Evolutionary conservation across 1,140 invertebrate species (phyloP).

Genomic region (Medauroidea extradentata): DNA sequence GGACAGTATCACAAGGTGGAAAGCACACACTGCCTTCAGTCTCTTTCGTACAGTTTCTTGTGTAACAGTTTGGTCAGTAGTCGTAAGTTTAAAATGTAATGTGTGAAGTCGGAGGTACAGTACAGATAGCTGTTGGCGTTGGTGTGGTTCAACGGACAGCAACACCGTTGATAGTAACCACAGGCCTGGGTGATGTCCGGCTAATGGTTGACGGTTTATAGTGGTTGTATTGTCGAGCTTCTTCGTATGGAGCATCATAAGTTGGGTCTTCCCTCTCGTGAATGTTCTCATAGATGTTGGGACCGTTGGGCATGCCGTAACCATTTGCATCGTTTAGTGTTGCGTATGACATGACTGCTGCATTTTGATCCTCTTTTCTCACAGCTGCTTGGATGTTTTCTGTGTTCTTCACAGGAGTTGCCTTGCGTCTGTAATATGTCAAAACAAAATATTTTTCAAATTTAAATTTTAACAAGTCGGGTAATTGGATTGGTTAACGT

Average conservation of each 20-base stretch:
- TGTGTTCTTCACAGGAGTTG: constrained; percentile 79
- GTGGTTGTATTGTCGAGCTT: constrained; percentile 50
- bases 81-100: too few species aligned
- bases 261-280: constrained; percentile 57
- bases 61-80: too few species aligned
- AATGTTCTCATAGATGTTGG: constrained; percentile 68
- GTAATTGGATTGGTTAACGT: too few species aligned
- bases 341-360: constrained; percentile 81
- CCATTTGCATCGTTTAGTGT: constrained; percentile 65
- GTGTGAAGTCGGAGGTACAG: too few species aligned
- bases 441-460: too few species aligned
- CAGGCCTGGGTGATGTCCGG: constrained; percentile 46
- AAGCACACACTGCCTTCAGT: too few species aligned
- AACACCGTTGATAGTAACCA: constrained; percentile 68
- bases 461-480: too few species aligned
- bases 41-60: too few species aligned
- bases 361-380: constrained; percentile 76
- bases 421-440: constrained; percentile 59
- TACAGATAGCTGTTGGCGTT: background rate
- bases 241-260: constrained; percentile 54
- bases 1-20: too few species aligned
- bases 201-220: constrained; percentile 63
- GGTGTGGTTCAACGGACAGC: constrained; percentile 53
- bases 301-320: constrained; percentile 39
- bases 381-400: constrained; percentile 81